Evolutionary conservation across 2,113 vertebrate species (phyloP).

Genomic region (Nesogale talazaci): DNA sequence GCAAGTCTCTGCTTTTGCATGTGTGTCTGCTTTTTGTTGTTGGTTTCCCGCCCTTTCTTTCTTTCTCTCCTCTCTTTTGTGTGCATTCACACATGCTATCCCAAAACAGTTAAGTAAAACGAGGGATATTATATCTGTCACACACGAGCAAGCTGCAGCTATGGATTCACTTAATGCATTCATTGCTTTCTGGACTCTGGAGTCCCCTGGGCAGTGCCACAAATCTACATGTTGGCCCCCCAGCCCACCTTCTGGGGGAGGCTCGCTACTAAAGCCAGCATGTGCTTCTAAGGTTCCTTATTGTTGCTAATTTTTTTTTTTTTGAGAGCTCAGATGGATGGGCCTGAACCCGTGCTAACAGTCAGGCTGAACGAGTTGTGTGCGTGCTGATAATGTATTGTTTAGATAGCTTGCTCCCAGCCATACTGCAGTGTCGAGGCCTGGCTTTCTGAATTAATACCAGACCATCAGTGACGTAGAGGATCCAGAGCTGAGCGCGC

Average conservation of each 20-base stretch:
- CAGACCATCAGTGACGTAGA: background rate
- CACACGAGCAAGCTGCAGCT: conserved; percentile 75
- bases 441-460: conserved; percentile 55
- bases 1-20: background rate
- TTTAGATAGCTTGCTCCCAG: conserved; percentile 13
- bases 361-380: conserved; percentile 29
- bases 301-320: conserved; percentile 69
- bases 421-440: background rate
- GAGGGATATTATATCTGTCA: conserved; percentile 79
- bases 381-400: conserved; percentile 56
- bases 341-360: conserved; percentile 61
- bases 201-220: conserved; percentile 65
- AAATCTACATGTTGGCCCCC: conserved; percentile 63
- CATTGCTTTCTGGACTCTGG: conserved; percentile 74
- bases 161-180: conserved; percentile 69
- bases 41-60: too few species aligned
- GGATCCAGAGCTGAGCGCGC: background rate
- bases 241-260: conserved; percentile 19
- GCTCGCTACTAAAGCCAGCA: conserved; percentile 18
- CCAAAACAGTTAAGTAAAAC: conserved; percentile 79
- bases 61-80: conserved; percentile 42
- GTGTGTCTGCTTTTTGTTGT: conserved; percentile 60
- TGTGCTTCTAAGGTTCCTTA: conserved; percentile 70
- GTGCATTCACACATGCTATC: conserved; percentile 76
- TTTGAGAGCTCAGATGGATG: conserved; percentile 59